Percentiles rank a stretch among this genome's conserved stretches.
These are phyloP conservation scores for Otis tarda DNA, from an alignment of 2,113 vertebrate species.

Conservation along the genomic window DNA sequence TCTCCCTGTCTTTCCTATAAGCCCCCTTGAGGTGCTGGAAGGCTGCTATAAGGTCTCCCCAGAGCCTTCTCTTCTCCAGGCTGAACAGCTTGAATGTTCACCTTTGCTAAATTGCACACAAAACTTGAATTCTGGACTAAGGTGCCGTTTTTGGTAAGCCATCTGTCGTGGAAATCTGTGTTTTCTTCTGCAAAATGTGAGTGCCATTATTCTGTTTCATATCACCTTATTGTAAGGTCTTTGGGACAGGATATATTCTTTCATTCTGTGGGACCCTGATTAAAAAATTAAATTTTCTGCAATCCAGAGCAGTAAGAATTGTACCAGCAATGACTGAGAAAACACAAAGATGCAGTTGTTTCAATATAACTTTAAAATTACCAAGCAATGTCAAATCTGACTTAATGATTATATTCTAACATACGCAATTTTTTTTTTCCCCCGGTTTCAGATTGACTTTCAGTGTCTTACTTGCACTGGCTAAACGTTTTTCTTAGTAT, in stretches of 20 bases:
- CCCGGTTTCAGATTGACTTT: not conserved
- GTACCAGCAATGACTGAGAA: not conserved
- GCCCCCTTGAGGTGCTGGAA: too few relatives aligned
- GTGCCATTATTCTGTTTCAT: not conserved
- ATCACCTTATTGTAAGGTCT: not conserved
- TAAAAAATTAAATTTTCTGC: not conserved
- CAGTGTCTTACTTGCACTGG: not conserved
- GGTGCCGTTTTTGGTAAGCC: not conserved
- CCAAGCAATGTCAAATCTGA: not conserved
- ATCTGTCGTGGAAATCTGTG: not conserved
- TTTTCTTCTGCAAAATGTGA: not conserved
- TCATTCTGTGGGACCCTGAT: not conserved
- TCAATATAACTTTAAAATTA: not conserved
- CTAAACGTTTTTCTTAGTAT: not conserved
- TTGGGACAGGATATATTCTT: not conserved
- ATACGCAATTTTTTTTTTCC: not conserved
- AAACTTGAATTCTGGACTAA: not conserved
- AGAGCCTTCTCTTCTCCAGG: too few relatives aligned
- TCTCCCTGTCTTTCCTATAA: too few relatives aligned
- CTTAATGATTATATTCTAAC: not conserved
- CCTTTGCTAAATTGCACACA: not conserved
- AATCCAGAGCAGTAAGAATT: not conserved
- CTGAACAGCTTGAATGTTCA: not conserved
- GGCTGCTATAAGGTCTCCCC: too few relatives aligned
- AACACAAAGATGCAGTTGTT: not conserved